A percentile compares a stretch with the other conserved stretches of the same genome.
Conservation (phyloP, 2,797 vertebrate genomes). For the Eulemur coronatus region DNA sequence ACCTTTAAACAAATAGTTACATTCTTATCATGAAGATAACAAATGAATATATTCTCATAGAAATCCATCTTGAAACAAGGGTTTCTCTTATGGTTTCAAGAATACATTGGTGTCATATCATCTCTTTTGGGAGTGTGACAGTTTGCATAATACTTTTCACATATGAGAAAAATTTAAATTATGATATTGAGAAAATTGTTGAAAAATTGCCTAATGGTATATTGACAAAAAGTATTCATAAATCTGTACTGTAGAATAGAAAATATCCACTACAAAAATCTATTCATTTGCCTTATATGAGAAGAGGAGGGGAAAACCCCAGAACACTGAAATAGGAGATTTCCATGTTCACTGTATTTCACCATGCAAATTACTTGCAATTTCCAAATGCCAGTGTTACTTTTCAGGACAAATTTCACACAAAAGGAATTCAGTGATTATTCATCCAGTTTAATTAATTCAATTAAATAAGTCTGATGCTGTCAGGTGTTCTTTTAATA, state of each 20-base stretch:
- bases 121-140: conserved; percentile 53
- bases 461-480: conserved; percentile 93
- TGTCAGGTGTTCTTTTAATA: conserved; percentile 94
- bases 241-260: conserved; percentile 70
- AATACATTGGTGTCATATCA: background rate
- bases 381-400: conserved; percentile 88
- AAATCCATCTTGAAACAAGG: conserved; percentile 29
- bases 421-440: conserved; percentile 89
- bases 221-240: conserved; percentile 63
- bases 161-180: conserved; percentile 61
- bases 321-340: conserved; percentile 78
- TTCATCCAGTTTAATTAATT: conserved; percentile 93
- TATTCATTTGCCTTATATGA: conserved; percentile 81
- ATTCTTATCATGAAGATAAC: background rate
- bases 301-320: conserved; percentile 62
- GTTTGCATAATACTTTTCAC: conserved; percentile 69
- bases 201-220: conserved; percentile 72
- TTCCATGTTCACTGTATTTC: conserved; percentile 83
- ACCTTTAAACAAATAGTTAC: background rate
- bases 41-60: background rate
- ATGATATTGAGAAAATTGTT: conserved; percentile 65
- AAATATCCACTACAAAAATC: conserved; percentile 73
- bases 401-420: conserved; percentile 89
- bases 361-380: conserved; percentile 86
- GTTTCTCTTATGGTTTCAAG: conserved; percentile 44